A percentile compares a stretch with the other conserved stretches of the same genome.
These are phyloP conservation scores for Oncorhynchus kisutch DNA, from an alignment of 2,113 vertebrate species.

Conservation along the genomic window DNA sequence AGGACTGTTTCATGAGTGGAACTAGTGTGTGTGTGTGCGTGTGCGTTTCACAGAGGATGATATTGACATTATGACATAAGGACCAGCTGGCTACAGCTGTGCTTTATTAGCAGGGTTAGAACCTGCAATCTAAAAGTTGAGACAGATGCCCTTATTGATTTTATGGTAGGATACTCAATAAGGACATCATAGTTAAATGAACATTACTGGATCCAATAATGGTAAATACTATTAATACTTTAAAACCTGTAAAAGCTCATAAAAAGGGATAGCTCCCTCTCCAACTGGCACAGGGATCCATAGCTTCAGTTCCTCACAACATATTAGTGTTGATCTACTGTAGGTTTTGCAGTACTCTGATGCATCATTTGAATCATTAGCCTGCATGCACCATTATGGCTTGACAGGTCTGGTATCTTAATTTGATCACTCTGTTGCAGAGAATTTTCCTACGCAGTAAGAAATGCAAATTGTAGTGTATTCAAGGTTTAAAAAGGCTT, in stretches of 20 bases:
- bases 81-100: conserved; percentile 36
- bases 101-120: conserved; percentile 35
- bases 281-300: conserved; percentile 36
- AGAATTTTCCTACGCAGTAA: no score
- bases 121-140: neutral
- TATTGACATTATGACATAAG: conserved; percentile 42
- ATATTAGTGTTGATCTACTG: conserved; percentile 6
- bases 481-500: no score
- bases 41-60: conserved; percentile 42
- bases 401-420: no score
- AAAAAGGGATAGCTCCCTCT: conserved; percentile 22
- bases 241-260: conserved; percentile 12
- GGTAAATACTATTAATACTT: conserved; percentile 36
- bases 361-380: conserved; percentile 47
- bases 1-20: conserved; percentile 61
- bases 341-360: conserved; percentile 26
- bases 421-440: no score
- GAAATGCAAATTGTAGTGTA: no score
- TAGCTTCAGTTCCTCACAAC: conserved; percentile 25
- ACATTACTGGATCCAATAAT: conserved; percentile 57
- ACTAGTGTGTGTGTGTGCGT: conserved; percentile 61
- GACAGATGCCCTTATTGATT: conserved; percentile 25
- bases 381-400: conserved; percentile 66
- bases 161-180: conserved; percentile 29
- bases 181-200: conserved; percentile 42